Base-by-base conservation (phyloP, 2,888 invertebrate genomes). In the Drosophila helvetica region DNA sequence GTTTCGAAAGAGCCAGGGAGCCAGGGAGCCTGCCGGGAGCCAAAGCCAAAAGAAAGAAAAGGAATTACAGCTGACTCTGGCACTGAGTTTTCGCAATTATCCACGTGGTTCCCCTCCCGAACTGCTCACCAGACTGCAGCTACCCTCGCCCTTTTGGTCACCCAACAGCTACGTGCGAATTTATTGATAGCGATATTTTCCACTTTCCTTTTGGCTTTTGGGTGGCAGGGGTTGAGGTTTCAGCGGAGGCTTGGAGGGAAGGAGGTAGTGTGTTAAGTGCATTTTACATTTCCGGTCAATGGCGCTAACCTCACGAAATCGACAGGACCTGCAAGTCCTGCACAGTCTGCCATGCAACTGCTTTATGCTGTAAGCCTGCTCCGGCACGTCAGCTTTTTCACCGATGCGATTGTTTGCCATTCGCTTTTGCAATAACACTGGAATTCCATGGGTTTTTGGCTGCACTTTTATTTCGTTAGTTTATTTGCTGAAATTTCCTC, bases 221-320 rank as follows among this genome's bases (percentile, higher is more conserved):
- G 38, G 25, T 22, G 10, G 42, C 15, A 33, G 18, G n/a, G 56
- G 15, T 30, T 2, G 10, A 30, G 30, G 30, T 10, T 27, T 22
- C 5, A n/a, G n/a, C n/a, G 33, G 30, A 30, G 50, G 48, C 45
- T 30, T 51, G 57, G 51, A 60, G 63, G 64, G n/a, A n/a, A n/a
- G n/a, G n/a, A n/a, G 38, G n/a, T n/a, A 54, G 72, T 69, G 81
- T 61, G 70, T 74, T 87, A 87, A 85, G 88, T 80, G 79, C 86
- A 89, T 88, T 88, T 89, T 86, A 83, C 89, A 88, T 86, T 89
- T 89, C 86, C 86, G 86, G 86, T 86, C 89, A 89, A 77, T 89
- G 89, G 80, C 76, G 89, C 65, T 82, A 82, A 82, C 81, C 81
- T 82, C 86, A 86, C 80, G 74, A 62, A 74, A 60, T 58, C 61